These are phyloP conservation scores for Urocolius indicus DNA, from an alignment of 2,113 vertebrate species.

Conservation along the genomic window DNA sequence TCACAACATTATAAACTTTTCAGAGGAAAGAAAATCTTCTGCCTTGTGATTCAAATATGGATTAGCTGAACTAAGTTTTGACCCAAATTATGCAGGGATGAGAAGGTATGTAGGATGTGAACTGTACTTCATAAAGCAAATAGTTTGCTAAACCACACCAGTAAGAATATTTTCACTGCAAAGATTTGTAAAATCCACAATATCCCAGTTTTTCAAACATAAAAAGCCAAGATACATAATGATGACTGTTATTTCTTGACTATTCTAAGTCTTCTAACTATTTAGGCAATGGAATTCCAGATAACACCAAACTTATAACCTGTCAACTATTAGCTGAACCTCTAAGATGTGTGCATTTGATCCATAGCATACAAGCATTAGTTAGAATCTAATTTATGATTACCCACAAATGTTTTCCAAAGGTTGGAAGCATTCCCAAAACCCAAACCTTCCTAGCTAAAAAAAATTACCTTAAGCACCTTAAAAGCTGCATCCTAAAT, in stretches of 20 bases:
- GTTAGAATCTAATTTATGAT: not conserved
- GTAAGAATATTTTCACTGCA: not conserved
- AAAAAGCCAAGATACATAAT: not conserved
- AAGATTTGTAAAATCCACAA: rapidly evolving
- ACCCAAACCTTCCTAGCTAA: not conserved
- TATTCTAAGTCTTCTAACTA: not conserved
- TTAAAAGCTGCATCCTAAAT: not conserved
- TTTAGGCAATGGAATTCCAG: not conserved
- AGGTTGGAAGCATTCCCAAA: not conserved
- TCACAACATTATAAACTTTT: not conserved
- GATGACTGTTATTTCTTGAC: not conserved
- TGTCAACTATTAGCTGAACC: not conserved
- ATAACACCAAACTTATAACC: not conserved
- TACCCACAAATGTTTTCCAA: not conserved
- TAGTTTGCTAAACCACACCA: not conserved
- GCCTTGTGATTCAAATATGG: not conserved
- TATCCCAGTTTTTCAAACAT: not conserved
- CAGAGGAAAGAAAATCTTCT: not conserved
- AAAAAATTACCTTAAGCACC: not conserved
- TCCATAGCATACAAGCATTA: not conserved
- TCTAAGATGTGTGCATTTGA: not conserved
- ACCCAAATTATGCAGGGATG: not conserved
- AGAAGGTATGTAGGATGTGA: not conserved
- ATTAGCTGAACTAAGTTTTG: not conserved
- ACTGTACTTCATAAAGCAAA: not conserved